phyloP scores from a whole-genome alignment of 2,797 vertebrate species.

The Xerus rutilus region DNA sequence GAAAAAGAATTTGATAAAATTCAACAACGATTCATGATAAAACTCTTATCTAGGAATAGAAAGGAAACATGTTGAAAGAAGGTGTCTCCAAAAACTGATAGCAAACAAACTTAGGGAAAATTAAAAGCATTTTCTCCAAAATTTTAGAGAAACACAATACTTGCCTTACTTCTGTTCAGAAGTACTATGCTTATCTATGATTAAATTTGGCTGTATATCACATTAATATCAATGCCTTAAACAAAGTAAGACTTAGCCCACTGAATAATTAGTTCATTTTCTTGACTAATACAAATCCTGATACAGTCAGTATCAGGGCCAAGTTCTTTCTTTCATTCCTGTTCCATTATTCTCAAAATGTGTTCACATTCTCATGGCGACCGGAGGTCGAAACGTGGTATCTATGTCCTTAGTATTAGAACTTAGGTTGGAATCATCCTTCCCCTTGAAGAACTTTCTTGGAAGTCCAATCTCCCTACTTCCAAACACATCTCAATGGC shows the following conservation, averaged over 20 bases:
- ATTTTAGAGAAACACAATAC: neutral
- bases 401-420: neutral
- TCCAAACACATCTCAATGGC: neutral
- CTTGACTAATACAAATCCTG: constrained; percentile 23
- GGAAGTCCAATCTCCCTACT: neutral
- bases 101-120: neutral
- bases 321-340: neutral
- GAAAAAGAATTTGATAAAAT: neutral
- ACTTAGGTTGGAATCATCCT: neutral
- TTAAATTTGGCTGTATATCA: neutral
- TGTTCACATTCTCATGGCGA: neutral
- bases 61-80: neutral
- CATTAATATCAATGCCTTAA: neutral
- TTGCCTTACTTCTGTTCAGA: neutral
- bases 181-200: neutral
- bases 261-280: neutral
- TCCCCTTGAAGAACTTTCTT: neutral
- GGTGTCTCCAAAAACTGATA: neutral
- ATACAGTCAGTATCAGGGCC: neutral
- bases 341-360: neutral
- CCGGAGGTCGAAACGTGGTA: neutral
- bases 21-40: neutral
- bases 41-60: neutral
- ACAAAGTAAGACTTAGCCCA: neutral
- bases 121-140: neutral